These are phyloP conservation scores for Druceiella hillmani DNA, from an alignment of 2,888 invertebrate species.

Conservation along the genomic window DNA sequence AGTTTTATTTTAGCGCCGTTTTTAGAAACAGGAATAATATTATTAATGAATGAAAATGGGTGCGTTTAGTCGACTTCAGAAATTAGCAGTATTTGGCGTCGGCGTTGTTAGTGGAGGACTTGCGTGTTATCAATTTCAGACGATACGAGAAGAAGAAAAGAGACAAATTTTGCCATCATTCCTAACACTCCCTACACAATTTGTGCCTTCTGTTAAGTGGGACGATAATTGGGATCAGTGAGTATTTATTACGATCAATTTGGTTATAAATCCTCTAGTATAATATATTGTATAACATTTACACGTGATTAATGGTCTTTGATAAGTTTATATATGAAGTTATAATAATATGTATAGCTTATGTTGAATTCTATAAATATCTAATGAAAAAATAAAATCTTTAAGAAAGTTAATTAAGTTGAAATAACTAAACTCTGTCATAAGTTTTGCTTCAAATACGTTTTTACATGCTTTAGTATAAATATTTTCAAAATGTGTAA, in stretches of 20 bases:
- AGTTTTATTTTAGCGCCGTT: no score
- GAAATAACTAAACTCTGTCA: no score
- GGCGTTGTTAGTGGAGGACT: slow-evolving; percentile 63
- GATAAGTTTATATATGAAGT: neutral
- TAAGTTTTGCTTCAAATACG: no score
- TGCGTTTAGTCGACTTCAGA: slow-evolving; percentile 52
- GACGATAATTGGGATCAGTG: slow-evolving; percentile 87
- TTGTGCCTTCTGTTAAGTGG: slow-evolving; percentile 66
- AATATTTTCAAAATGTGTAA: no score
- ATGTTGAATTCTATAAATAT: neutral
- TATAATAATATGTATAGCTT: neutral
- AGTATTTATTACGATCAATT: slow-evolving; percentile 29
- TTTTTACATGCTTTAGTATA: no score
- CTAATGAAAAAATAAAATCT: no score
- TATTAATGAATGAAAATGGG: slow-evolving; percentile 36
- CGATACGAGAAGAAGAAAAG: slow-evolving; percentile 35
- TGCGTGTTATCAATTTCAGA: slow-evolving; percentile 53
- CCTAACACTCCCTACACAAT: slow-evolving; percentile 69
- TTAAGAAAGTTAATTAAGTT: no score
- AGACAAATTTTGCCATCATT: slow-evolving; percentile 53
- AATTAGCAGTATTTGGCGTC: slow-evolving; percentile 52
- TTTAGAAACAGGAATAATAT: no score
- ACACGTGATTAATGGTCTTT: slow-evolving; percentile 1
- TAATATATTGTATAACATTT: slow-evolving; percentile 6
- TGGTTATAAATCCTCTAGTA: neutral